Base-by-base conservation (phyloP, 1,140 invertebrate species). In the Eriocheir sinensis region DNA sequence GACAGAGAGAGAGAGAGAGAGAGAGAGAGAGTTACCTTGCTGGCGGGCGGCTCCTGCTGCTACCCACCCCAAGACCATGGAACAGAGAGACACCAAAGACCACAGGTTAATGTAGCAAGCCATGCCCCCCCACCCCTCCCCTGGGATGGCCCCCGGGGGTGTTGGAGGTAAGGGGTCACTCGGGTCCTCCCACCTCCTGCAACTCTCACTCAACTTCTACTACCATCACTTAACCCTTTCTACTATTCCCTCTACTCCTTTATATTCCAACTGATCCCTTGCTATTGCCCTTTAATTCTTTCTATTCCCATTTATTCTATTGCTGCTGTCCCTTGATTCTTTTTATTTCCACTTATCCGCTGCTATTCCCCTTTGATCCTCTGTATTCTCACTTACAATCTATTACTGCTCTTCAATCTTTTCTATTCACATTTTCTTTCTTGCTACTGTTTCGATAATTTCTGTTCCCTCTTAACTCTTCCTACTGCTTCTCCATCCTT, bases 81-180 rank as follows among this genome's bases (percentile, higher is more conserved):
- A 53, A 91, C 40, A 72, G 48, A 88, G 48, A 86, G 80, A 48
- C 32, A 88, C 40, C 44, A 32, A 89, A 41, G 53, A 44, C 92
- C 30, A 92, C 38, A 94, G 86, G 80, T 86, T 86, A 86, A 86
- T 86, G 83, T 38, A 86, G 40, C 83, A 86, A 86, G 83, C n/a
- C 83, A 86, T 86, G 83, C 83, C 83, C 34, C 83, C 81, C 30
- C 83, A 34, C 83, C 34, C 83, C 12, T 86, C 83, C 34, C 36
- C 36, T 21, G 83, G 83, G 27, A 36, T 38, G 40, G 27, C 34
- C 83, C 40, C 36, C 3, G 40, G 83, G 83, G 83, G 36, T 34
- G 83, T 34, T 17, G 36, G 40, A 41, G 83, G 83, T n/a, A n/a
- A n/a, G 60, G 60, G 60, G 60, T 72, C 60, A 72, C 60, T 72